Percentiles rank a stretch among this genome's conserved stretches.
Conservation (phyloP, 2,797 vertebrate genomes). For the Coregonus sp. region DNA sequence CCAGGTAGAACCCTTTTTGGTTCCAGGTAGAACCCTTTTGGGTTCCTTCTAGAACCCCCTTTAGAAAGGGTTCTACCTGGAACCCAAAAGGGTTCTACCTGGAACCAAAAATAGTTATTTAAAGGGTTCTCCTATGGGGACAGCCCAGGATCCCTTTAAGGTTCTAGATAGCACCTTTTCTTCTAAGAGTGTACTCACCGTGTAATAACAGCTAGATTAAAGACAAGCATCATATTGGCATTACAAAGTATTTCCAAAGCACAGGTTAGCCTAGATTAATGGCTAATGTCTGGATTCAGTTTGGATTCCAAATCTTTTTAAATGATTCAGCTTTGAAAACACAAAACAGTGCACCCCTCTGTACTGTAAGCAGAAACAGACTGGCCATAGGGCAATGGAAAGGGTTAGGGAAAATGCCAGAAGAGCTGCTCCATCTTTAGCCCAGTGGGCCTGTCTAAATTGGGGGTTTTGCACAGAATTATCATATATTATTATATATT, state of each 20-base stretch:
- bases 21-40: too few relatives aligned
- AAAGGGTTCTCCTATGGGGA: too few relatives aligned
- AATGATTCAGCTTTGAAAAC: neutral
- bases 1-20: too few relatives aligned
- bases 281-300: neutral
- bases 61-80: too few relatives aligned
- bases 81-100: too few relatives aligned
- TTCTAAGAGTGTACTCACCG: neutral
- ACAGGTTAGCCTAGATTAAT: neutral
- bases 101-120: too few relatives aligned
- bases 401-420: neutral
- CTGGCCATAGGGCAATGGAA: neutral
- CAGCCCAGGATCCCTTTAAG: too few relatives aligned
- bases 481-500: neutral
- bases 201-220: slow-evolving; percentile 49
- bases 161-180: too few relatives aligned
- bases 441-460: neutral
- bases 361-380: neutral
- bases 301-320: neutral
- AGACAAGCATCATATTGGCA: slow-evolving; percentile 25
- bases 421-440: neutral
- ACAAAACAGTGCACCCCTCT: neutral
- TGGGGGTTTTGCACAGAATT: neutral
- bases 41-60: too few relatives aligned
- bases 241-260: neutral